phyloP scores from a whole-genome alignment of 2,113 vertebrate genomes.

The Aspidoscelis tigris region DNA sequence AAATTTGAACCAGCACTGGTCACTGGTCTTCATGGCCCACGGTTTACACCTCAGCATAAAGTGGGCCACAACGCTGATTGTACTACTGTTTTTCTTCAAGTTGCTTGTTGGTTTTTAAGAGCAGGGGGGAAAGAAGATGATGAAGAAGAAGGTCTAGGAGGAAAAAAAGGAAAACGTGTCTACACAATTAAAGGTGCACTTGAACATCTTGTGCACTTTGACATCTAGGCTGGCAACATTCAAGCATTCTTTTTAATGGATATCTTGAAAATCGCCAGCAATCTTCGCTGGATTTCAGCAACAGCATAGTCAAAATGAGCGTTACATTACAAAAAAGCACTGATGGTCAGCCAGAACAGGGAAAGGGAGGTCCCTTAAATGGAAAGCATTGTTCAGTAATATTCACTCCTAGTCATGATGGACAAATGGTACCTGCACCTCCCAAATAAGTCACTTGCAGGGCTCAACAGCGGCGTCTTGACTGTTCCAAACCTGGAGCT shows the following conservation, averaged over 20 bases:
- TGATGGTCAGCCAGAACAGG: not conserved
- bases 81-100: slow-evolving; percentile 5
- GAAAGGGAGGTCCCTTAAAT: not conserved
- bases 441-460: not conserved
- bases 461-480: not conserved
- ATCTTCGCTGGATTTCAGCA: not conserved
- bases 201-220: too few relatives aligned
- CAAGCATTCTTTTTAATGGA: not conserved
- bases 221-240: not conserved
- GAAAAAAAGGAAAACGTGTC: not conserved
- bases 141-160: not conserved
- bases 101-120: not conserved
- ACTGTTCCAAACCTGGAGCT: not conserved
- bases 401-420: not conserved
- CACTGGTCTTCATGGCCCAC: not conserved
- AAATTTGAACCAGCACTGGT: too few relatives aligned
- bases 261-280: not conserved
- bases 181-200: not conserved
- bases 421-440: not conserved
- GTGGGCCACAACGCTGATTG: not conserved
- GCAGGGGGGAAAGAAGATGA: too few relatives aligned
- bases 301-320: not conserved
- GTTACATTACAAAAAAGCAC: not conserved
- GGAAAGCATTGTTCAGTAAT: not conserved
- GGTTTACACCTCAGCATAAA: too few relatives aligned